Conservation (phyloP, 1,140 invertebrate genomes). For the Bombyx mandarina region DNA sequence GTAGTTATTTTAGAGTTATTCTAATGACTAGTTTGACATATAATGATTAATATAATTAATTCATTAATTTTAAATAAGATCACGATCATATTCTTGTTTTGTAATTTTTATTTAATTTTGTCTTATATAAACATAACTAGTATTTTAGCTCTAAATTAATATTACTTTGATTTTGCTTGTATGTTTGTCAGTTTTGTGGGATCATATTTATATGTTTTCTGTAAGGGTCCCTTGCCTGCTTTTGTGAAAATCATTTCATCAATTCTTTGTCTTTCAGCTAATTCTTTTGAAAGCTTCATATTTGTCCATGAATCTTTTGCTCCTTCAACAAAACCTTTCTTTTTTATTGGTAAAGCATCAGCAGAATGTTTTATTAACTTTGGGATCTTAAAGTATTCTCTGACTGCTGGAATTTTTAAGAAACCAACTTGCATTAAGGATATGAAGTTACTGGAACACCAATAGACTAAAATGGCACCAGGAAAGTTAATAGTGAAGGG, state of each 20-base stretch:
- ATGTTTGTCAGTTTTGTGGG: conserved; percentile 77
- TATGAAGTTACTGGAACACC: conserved; percentile 91
- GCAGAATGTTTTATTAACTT: conserved; percentile 72
- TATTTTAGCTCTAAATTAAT: conserved; percentile 9
- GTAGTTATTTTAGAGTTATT: no score
- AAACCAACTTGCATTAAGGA: conserved; percentile 87
- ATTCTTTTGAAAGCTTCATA: conserved; percentile 82
- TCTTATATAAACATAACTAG: conserved; percentile 13
- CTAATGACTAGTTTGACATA: no score
- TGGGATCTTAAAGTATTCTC: conserved; percentile 86
- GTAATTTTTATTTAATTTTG: conserved; percentile 11
- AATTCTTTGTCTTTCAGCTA: conserved; percentile 81
- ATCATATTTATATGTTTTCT: conserved; percentile 90
- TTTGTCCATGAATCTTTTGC: conserved; percentile 90
- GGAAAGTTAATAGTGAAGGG: conserved; percentile 92
- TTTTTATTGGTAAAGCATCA: conserved; percentile 74
- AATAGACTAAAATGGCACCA: conserved; percentile 91
- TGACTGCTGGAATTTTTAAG: conserved; percentile 81
- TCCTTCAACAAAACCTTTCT: conserved; percentile 83
- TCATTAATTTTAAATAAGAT: no score
- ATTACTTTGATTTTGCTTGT: conserved; percentile 56
- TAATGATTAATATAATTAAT: no score
- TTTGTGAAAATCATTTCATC: conserved; percentile 85
- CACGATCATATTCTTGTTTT: no score
- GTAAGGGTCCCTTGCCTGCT: conserved; percentile 86